Evolutionary conservation across 53 echinoderm and acorn worm species (phyloP).

Genomic region (Hippasteria phrygiana): DNA sequence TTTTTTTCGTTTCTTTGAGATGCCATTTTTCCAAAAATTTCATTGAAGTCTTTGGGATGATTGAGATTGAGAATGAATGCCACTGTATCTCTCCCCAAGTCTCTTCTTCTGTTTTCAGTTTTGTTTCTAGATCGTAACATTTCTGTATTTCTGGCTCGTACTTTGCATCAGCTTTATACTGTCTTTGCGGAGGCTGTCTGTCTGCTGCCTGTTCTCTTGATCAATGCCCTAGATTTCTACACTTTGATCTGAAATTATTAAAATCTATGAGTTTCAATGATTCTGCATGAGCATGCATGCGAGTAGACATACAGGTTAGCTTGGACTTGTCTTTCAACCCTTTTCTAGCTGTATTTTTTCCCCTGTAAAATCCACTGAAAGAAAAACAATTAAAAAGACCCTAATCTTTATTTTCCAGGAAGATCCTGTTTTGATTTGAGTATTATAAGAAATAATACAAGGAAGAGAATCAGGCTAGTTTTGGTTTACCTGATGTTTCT

Average conservation of each 20-base stretch:
- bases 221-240: background rate
- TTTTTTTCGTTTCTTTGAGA: too few species aligned
- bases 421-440: background rate
- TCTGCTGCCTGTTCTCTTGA: background rate
- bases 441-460: background rate
- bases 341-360: background rate
- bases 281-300: slow-evolving; percentile 81
- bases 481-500: background rate
- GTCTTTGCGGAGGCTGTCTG: background rate
- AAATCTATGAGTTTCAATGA: slow-evolving; percentile 24
- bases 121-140: background rate
- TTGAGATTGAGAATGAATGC: slow-evolving; percentile 53
- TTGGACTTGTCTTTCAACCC: slow-evolving; percentile 63
- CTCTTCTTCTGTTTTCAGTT: background rate
- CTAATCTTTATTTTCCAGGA: background rate
- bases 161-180: background rate
- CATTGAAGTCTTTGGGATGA: background rate
- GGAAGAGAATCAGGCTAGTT: background rate
- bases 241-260: slow-evolving; percentile 18
- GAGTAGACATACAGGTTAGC: slow-evolving; percentile 80
- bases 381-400: background rate
- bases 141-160: background rate
- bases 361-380: background rate
- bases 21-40: too few species aligned
- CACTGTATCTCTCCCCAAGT: slow-evolving; percentile 9